These are phyloP conservation scores for Corythoichthys haematopterus DNA, from an alignment of 2,113 vertebrate genomes.

Conservation along the genomic window DNA sequence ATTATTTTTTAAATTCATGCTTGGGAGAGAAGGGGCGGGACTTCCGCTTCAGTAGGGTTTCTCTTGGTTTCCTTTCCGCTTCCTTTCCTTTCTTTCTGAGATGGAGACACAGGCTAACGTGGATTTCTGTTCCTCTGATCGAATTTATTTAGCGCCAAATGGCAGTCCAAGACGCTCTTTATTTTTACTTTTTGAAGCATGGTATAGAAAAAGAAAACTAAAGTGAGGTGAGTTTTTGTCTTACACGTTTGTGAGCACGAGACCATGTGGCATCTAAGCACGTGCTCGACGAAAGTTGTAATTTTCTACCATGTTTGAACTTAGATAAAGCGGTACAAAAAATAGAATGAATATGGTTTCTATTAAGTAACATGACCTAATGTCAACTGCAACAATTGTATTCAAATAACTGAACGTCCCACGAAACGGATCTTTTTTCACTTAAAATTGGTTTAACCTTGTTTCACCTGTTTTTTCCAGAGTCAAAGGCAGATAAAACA, in stretches of 20 bases:
- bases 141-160: neutral
- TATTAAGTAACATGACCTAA: too few relatives aligned
- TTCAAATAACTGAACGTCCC: too few relatives aligned
- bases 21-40: neutral
- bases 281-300: neutral
- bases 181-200: neutral
- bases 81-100: neutral
- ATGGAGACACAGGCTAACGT: neutral
- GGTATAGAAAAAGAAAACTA: neutral
- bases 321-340: neutral
- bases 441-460: too few relatives aligned
- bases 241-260: neutral
- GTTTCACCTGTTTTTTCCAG: neutral
- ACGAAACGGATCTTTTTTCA: too few relatives aligned
- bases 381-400: too few relatives aligned
- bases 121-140: too few relatives aligned
- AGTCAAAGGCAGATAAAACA: neutral
- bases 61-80: neutral
- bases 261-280: neutral
- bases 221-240: neutral
- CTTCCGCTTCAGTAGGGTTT: neutral
- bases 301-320: neutral
- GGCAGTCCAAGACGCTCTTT: neutral
- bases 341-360: neutral
- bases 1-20: too few relatives aligned